Evolutionary conservation across 2,888 invertebrate species (phyloP).

Genomic region (Netelia melanura): DNA sequence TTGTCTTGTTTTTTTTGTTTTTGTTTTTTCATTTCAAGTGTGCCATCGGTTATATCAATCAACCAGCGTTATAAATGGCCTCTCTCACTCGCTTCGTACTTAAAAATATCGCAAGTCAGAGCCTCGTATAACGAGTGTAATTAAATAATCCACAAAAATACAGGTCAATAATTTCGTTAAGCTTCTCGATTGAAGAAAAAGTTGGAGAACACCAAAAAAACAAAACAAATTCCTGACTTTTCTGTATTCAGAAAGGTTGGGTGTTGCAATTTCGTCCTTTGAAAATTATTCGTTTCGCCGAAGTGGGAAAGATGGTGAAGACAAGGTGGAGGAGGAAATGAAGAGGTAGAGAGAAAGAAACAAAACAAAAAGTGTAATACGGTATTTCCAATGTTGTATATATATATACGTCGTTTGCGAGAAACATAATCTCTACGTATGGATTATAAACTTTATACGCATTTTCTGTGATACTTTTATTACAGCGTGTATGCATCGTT

Average conservation of each 20-base stretch:
- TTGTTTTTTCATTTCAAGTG: background rate
- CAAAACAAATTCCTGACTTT: slow-evolving; percentile 33
- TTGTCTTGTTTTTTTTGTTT: slow-evolving; percentile 5
- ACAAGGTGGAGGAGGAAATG: background rate
- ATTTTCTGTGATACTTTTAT: slow-evolving; percentile 77
- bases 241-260: slow-evolving; percentile 25
- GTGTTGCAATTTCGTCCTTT: slow-evolving; percentile 62
- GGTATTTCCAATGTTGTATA: slow-evolving; percentile 62
- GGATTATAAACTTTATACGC: slow-evolving; percentile 72
- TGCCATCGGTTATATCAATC: too few relatives aligned
- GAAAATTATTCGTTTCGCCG: slow-evolving; percentile 58
- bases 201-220: slow-evolving; percentile 45
- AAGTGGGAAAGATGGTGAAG: slow-evolving; percentile 18
- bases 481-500: slow-evolving; percentile 71
- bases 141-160: slow-evolving; percentile 29
- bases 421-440: slow-evolving; percentile 64
- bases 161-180: slow-evolving; percentile 44
- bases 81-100: slow-evolving; percentile 28
- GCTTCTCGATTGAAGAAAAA: slow-evolving; percentile 33
- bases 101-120: slow-evolving; percentile 38
- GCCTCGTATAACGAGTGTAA: slow-evolving; percentile 16
- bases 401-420: slow-evolving; percentile 54
- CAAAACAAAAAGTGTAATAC: slow-evolving; percentile 12
- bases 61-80: background rate
- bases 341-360: background rate